Evolutionary conservation across 2,113 vertebrate species (phyloP).

Genomic region (Sitta europaea): DNA sequence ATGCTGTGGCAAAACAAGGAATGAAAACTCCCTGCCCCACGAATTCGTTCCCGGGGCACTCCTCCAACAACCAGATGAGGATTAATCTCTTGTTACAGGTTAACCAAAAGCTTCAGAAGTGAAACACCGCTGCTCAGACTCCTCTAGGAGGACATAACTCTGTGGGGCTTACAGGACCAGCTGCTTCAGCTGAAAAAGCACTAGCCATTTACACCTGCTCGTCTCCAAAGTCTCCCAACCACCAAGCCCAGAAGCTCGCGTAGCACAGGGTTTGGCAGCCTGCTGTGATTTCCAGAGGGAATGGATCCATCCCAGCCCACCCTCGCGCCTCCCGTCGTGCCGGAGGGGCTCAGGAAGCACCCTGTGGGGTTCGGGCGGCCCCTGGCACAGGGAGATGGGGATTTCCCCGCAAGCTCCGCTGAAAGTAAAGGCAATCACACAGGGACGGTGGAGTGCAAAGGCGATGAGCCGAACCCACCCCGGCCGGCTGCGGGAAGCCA

Average conservation of each 20-base stretch:
- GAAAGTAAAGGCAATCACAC: neutral
- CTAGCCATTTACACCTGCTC: neutral
- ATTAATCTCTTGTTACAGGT: neutral
- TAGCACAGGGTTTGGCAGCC: neutral
- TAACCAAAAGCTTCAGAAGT: neutral
- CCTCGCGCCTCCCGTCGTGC: neutral
- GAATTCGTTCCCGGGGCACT: accelerated
- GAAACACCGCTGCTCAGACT: neutral
- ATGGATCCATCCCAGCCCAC: neutral
- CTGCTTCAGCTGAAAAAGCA: neutral
- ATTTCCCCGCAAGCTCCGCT: neutral
- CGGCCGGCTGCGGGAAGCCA: neutral
- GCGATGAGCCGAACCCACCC: neutral
- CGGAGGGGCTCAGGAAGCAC: neutral
- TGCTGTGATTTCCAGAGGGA: neutral
- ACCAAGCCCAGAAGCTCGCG: neutral
- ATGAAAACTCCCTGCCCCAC: neutral
- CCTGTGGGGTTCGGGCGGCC: neutral
- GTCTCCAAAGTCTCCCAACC: neutral
- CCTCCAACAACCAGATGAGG: neutral
- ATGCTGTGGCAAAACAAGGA: neutral
- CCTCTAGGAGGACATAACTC: neutral
- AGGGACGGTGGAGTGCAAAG: neutral
- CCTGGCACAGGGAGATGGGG: too few relatives aligned
- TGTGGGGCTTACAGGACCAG: neutral